Evolutionary conservation across 2,113 vertebrate species (phyloP), one percentile per base, ranked within the genome.

Genomic region (Megalops atlanticus): DNA sequence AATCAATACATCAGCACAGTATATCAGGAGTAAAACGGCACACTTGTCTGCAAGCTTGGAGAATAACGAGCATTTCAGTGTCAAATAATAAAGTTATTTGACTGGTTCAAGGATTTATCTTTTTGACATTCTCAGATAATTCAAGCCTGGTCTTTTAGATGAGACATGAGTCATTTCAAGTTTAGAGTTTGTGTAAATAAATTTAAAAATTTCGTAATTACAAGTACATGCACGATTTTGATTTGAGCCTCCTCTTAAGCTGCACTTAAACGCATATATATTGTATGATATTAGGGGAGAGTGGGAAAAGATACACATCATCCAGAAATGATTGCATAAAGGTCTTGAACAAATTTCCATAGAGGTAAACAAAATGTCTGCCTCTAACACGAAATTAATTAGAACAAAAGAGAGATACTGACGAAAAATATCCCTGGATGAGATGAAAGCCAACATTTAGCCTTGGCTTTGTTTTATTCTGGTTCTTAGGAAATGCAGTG

Each of bases 371-470:
- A 64, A 31, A 64, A 64, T 31, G 5, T 64, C 58, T 11, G 58
- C 58, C 10, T 64, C 31, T 10, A n/a, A 64, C 24, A n/a, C 11
- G 7, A 64, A 64, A 64, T 64, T 64, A 64, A 64, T 64, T 64
- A 64, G 58, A n/a, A 64, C 21, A 64, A 64, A 31, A 31, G 58
- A 4, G 31, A 64, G 31, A 0, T 24, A n/a, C 1, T 64, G 58
- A 64, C n/a, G 31, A 64, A 27, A 14, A 31, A 64, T 64, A 31
- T 36, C 24, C 35, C 31, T 40, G 41, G 27, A 4, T 3, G 41
- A 79, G 68, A 79, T 72, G 68, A 79, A 72, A 71, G 78, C 64
- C 33, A n/a, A 8, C 15, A 21, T n/a, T 49, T 49, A 68, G 64
- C 78, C 78, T 79, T 79, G 64, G 43, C 35, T 79, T 68, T 3